These are phyloP conservation scores for Ennomos quercinarius DNA, from an alignment of 2,888 invertebrate species.

Conservation along the genomic window DNA sequence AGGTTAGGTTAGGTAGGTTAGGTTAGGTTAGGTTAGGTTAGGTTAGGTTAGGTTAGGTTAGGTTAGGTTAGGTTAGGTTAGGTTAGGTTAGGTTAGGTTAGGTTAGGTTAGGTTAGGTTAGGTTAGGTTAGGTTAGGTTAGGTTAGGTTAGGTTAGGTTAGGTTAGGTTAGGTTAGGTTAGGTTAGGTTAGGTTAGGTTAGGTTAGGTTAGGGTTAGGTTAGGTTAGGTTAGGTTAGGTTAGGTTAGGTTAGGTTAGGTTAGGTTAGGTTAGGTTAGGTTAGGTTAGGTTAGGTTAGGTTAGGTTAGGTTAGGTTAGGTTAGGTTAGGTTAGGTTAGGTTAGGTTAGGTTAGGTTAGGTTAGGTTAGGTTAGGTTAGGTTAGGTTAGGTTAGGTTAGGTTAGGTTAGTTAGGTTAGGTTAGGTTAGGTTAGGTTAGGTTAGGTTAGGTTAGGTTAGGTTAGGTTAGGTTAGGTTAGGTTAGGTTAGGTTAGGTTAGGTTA, in stretches of 20 bases:
- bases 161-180: slow-evolving; percentile 42
- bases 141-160: slow-evolving; percentile 42
- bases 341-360: slow-evolving; percentile 32
- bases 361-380: slow-evolving; percentile 33
- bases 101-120: slow-evolving; percentile 35
- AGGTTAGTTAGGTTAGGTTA: slow-evolving; percentile 30
- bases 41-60: slow-evolving; percentile 39
- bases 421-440: slow-evolving; percentile 32
- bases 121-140: slow-evolving; percentile 39
- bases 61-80: slow-evolving; percentile 36
- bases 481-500: slow-evolving; percentile 20
- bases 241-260: slow-evolving; percentile 28
- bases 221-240: slow-evolving; percentile 32
- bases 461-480: slow-evolving; percentile 24
- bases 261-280: slow-evolving; percentile 27
- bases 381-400: slow-evolving; percentile 30
- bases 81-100: slow-evolving; percentile 29
- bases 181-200: slow-evolving; percentile 40
- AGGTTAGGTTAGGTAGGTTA: slow-evolving; percentile 23
- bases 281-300: slow-evolving; percentile 31
- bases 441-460: slow-evolving; percentile 26
- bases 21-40: slow-evolving; percentile 37
- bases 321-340: slow-evolving; percentile 34
- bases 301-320: slow-evolving; percentile 32
- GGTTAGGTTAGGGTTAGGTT: slow-evolving; percentile 35